Percentiles rank a stretch among this genome's conserved stretches.
These are phyloP conservation scores for Dinomys branickii DNA, from an alignment of 2,113 vertebrate genomes.

Conservation along the genomic window DNA sequence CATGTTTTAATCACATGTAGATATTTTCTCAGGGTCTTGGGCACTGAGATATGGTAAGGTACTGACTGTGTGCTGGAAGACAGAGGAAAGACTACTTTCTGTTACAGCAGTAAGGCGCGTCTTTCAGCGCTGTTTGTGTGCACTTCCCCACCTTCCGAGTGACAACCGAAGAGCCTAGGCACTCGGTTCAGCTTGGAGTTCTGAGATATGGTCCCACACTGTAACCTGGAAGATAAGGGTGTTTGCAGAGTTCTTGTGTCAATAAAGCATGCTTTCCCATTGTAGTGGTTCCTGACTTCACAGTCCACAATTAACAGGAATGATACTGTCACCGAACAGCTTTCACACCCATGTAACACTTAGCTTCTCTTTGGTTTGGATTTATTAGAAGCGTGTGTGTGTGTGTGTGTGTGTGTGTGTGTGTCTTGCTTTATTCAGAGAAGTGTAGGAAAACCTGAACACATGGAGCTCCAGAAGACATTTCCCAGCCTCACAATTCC, in stretches of 20 bases:
- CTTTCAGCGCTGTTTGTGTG: neutral
- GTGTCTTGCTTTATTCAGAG: slow-evolving; percentile 58
- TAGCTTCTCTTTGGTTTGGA: slow-evolving; percentile 6
- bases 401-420: neutral
- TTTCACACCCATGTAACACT: neutral
- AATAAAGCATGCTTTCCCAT: slow-evolving; percentile 55
- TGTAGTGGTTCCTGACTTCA: slow-evolving; percentile 23
- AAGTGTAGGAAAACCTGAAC: slow-evolving; percentile 33
- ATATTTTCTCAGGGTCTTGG: neutral
- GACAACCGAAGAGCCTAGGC: slow-evolving; percentile 21
- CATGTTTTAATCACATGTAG: neutral
- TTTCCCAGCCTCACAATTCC: slow-evolving; percentile 68
- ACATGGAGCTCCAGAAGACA: slow-evolving; percentile 46
- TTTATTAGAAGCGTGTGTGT: slow-evolving; percentile 44
- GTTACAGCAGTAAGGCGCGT: neutral
- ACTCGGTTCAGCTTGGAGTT: slow-evolving; percentile 34
- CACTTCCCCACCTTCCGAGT: neutral
- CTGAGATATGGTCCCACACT: slow-evolving; percentile 62
- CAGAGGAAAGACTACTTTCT: neutral
- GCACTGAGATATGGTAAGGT: neutral
- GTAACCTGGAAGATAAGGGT: slow-evolving; percentile 65
- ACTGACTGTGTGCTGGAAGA: neutral
- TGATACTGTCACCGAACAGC: neutral
- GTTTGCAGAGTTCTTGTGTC: slow-evolving; percentile 58
- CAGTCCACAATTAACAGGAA: neutral